Base-by-base conservation (phyloP, 1,140 invertebrate genomes). In the Halesus radiatus region DNA sequence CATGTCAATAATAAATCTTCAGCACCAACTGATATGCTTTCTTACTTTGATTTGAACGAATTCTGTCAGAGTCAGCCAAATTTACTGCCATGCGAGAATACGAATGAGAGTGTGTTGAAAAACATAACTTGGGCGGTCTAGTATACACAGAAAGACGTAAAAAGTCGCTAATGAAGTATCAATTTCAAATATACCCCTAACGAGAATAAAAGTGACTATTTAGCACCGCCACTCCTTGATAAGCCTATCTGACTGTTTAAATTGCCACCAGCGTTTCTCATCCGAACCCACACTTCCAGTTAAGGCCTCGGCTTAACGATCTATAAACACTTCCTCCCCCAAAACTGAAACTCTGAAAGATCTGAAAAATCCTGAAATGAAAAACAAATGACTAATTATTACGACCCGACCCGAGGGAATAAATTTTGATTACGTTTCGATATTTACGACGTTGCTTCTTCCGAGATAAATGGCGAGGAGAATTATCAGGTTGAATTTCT, bases 371-470 rank as follows among this genome's bases (percentile, higher is more conserved):
- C 10, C 72, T 4, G 22, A 75, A 75, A 75, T 75, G 72, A 58
- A 62, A 76, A 76, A 76, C 56, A 62, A 76, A 76, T 76, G 74
- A 76, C 74, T 76, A 76, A 76, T 76, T 45, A 45, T 45, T 76
- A 76, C 74, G 22, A 60, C 74, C 50, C 32, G 58, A 52, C 52
- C n/a, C 16, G 32, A 16, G 74, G 74, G 74, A 62, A 64, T 76
- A 62, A 76, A 76, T 76, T 76, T 76, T 76, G 74, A 76, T 76
- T 45, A 76, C 74, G 60, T 62, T 52, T 76, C 74, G 74, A 76
- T 72, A 72, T 72, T 72, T 29, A 52, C 50, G 32, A 29, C 62
- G 68, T 52, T 23, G 22, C 68, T 26, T 72, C 68, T 52, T 72
- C 45, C 18, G 16, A 72, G 68, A 72, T 52, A 72, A 72, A 72